Conservation (phyloP, 2,888 invertebrate genomes). For the Diaperis boleti region DNA sequence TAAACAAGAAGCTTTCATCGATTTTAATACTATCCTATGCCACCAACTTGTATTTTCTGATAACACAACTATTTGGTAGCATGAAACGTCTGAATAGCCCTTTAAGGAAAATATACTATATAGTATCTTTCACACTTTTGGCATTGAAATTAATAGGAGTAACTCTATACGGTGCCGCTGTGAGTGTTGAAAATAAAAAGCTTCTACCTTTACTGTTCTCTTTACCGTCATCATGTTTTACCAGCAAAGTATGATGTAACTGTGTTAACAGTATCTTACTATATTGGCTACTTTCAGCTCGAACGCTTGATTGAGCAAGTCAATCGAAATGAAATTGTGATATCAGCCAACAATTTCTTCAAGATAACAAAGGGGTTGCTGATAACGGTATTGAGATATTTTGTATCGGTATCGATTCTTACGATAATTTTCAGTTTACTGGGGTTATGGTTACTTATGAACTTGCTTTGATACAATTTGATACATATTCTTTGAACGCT, state of each 20-base stretch:
- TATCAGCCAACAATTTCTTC: slow-evolving; percentile 34
- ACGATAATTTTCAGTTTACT: slow-evolving; percentile 20
- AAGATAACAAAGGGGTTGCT: slow-evolving; percentile 34
- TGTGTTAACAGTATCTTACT: background rate
- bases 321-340: background rate
- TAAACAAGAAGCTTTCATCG: slow-evolving; percentile 23
- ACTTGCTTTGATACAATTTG: slow-evolving; percentile 32
- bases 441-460: slow-evolving; percentile 35
- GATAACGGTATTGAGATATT: slow-evolving; percentile 13
- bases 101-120: slow-evolving; percentile 25
- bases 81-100: background rate
- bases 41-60: slow-evolving; percentile 30
- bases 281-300: slow-evolving; percentile 11
- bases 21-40: slow-evolving; percentile 25
- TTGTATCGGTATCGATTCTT: background rate
- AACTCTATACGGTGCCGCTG: slow-evolving; percentile 12
- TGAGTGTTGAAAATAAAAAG: slow-evolving; percentile 24
- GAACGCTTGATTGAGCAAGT: slow-evolving; percentile 30
- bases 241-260: slow-evolving; percentile 11
- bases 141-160: slow-evolving; percentile 15
- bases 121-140: slow-evolving; percentile 24
- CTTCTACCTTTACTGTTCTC: slow-evolving; percentile 20
- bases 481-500: background rate
- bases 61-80: slow-evolving; percentile 28
- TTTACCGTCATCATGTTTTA: slow-evolving; percentile 8